phyloP scores from a whole-genome alignment of 1,140 invertebrate genomes.

The Pararge aegeria region DNA sequence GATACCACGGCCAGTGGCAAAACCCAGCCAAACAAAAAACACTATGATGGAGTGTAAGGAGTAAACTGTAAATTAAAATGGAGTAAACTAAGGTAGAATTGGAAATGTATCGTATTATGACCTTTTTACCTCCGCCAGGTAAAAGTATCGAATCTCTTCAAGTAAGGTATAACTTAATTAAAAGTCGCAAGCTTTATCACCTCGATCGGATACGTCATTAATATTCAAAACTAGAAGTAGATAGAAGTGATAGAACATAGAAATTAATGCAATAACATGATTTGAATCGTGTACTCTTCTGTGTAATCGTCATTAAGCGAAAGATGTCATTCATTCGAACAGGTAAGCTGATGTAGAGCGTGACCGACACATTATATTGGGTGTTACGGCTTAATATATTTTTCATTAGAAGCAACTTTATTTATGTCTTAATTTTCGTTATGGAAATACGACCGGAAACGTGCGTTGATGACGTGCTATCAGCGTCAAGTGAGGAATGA shows the following conservation, averaged over 20 bases:
- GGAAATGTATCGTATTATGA: too few species aligned
- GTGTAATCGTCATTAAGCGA: constrained; percentile 38
- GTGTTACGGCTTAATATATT: constrained; percentile 60
- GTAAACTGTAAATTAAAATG: too few species aligned
- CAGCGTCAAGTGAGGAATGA: constrained; percentile 39
- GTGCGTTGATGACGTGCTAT: constrained; percentile 46
- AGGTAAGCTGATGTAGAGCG: constrained; percentile 46
- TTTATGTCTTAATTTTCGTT: constrained; percentile 73
- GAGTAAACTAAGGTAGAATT: too few species aligned
- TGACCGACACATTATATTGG: constrained; percentile 60
- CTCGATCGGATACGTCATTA: too few species aligned
- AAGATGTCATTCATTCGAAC: constrained; percentile 55
- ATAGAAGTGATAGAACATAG: neutral
- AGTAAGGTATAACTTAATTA: too few species aligned
- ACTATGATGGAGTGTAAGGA: too few species aligned
- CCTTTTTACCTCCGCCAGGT: too few species aligned
- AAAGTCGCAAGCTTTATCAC: too few species aligned
- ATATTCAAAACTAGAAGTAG: neutral
- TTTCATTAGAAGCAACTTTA: constrained; percentile 53
- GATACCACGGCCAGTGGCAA: too few species aligned
- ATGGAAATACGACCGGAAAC: constrained; percentile 57
- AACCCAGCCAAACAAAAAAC: too few species aligned
- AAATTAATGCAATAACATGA: constrained; percentile 62
- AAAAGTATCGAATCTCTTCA: too few species aligned
- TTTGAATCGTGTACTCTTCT: constrained; percentile 26